Base-by-base conservation (phyloP, 1,140 invertebrate genomes). In the Pogonomyrmex barbatus region DNA sequence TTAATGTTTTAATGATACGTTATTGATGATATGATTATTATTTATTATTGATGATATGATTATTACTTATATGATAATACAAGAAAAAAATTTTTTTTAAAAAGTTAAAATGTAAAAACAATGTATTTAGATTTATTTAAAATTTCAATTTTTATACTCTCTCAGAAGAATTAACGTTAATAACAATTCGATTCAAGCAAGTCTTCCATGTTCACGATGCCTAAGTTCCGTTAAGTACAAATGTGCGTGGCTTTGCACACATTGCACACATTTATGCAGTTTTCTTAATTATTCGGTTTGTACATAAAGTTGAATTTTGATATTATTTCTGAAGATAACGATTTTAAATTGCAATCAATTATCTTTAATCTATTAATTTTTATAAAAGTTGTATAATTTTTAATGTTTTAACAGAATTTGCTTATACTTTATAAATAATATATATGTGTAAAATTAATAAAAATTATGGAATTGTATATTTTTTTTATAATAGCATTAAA, bases 221-320 rank as follows among this genome's bases (percentile, higher is more conserved):
- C 6, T 0, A 50, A 58, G 52, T 88, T 24, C 87, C 88, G 86
- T 89, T 89, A 88, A 12, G 42, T 12, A 33, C 42, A 56, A 42
- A 70, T 71, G 58, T 76, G 56, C 77, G 52, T 17, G 42, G 58
- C 33, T 52, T 77, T 65, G 58, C 78, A 33, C 39, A 54, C 9
- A 36, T 70, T 70, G 56, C 42, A 71, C 39, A 24, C 24, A 24
- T 24, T 24, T 24, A 24, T 24, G 24, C 24, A 52, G 68, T 52
- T 71, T 52, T 33, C 12, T 71, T 71, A 81, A 81, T 81, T 81
- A 81, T 14, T 54, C 36, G n/a, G n/a, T 24, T 54, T 54, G 24
- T 42, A 70, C 14, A 54, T 42, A 4, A 54, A 70, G 3, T 6
- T 42, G 24, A 54, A 68, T 54, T 70, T 81, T 42, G 54, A 36